Evolutionary conservation across 2,888 invertebrate species (phyloP).

Genomic region (Lithophane ornitopus): DNA sequence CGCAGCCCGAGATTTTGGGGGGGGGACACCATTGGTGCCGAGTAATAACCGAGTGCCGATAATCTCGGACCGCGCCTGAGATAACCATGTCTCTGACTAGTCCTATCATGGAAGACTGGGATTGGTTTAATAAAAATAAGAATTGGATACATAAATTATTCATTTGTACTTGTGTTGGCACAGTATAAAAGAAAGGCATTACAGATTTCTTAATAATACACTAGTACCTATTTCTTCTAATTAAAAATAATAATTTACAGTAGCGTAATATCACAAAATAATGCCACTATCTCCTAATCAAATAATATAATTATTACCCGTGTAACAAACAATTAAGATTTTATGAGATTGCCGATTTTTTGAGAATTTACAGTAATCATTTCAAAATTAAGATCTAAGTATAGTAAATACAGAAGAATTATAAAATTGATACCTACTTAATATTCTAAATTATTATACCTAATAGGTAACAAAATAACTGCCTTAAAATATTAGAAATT

Average conservation of each 20-base stretch:
- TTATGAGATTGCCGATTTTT: neutral
- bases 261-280: constrained; percentile 64
- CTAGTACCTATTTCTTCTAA: neutral
- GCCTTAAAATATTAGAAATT: neutral
- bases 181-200: constrained; percentile 19
- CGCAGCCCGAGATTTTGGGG: too few species aligned
- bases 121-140: neutral
- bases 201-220: constrained; percentile 11
- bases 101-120: constrained; percentile 4
- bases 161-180: constrained; percentile 18
- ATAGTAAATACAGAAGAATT: constrained; percentile 7
- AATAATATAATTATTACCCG: neutral
- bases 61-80: too few species aligned
- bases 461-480: constrained; percentile 18
- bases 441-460: constrained; percentile 6
- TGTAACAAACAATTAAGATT: constrained; percentile 12
- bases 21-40: too few species aligned
- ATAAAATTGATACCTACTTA: constrained; percentile 39
- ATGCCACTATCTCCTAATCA: constrained; percentile 15
- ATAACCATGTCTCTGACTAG: constrained; percentile 24
- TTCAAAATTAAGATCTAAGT: constrained; percentile 7
- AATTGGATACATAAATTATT: neutral
- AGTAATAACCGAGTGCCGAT: too few species aligned
- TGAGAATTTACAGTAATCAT: constrained; percentile 10
- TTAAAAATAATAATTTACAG: constrained; percentile 21